Percentiles rank a stretch among this genome's conserved stretches.
Evolutionary conservation across 2,797 vertebrate species (phyloP).

Genomic region (Echiichthys vipera): DNA sequence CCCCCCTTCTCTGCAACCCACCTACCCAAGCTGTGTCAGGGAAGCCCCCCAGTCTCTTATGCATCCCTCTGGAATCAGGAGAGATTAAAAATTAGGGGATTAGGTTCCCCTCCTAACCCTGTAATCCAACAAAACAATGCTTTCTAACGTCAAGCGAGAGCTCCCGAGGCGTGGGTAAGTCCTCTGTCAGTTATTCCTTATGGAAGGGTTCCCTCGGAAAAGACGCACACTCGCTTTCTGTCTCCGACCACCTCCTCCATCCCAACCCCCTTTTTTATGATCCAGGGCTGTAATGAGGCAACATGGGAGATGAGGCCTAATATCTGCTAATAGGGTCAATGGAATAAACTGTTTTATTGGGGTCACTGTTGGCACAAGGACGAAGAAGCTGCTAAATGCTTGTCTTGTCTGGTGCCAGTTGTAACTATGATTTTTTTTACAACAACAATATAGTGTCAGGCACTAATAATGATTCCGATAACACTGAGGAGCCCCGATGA

Average conservation of each 20-base stretch:
- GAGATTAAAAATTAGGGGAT: constrained; percentile 86
- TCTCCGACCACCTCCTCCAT: constrained; percentile 55
- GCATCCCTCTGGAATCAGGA: constrained; percentile 80
- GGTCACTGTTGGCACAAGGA: constrained; percentile 75
- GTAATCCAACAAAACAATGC: constrained; percentile 87
- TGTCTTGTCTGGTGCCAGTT: constrained; percentile 61
- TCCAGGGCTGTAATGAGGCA: constrained; percentile 75
- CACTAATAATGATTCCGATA: constrained; percentile 76
- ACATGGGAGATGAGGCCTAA: constrained; percentile 80
- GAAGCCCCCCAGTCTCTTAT: constrained; percentile 60
- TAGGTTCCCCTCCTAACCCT: constrained; percentile 77
- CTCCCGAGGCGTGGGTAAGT: constrained; percentile 78
- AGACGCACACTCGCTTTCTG: constrained; percentile 71
- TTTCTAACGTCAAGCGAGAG: constrained; percentile 73
- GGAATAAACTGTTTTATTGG: constrained; percentile 78
- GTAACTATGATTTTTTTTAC: constrained; percentile 56
- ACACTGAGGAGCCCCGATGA: constrained; percentile 68
- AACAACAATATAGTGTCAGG: constrained; percentile 66
- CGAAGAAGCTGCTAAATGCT: constrained; percentile 60
- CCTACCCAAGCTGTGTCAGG: constrained; percentile 74
- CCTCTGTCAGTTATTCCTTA: constrained; percentile 84
- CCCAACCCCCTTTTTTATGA: constrained; percentile 72
- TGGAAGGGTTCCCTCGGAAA: constrained; percentile 83
- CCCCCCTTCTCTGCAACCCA: constrained; percentile 54
- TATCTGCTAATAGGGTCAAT: constrained; percentile 82